Conservation (phyloP, 2,113 vertebrate genomes). For the Rattus norvegicus region GRCr8 NC_086029.1:65734501-65735000, state of each 20-base stretch:
- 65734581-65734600: not conserved
- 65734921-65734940: constrained; percentile 8
- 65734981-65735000: not conserved
- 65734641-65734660: not conserved
- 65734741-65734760: not conserved
- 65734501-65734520: not conserved
- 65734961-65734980: constrained; percentile 29
- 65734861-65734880: not conserved
- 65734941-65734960: constrained; percentile 21
- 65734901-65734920: not conserved
- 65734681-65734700: not conserved
- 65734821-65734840: not conserved
- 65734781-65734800: not conserved
- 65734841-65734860: not conserved
- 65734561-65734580: not conserved
- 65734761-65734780: not conserved
- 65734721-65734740: not conserved
- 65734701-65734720: not conserved
- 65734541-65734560: not conserved
- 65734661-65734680: not conserved
- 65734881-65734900: constrained; percentile 32
- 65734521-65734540: not conserved
- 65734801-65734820: not conserved
- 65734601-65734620: not conserved
- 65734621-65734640: not conserved